Conservation (phyloP, 2,113 vertebrate genomes). For the Spea multiplicata region DNA sequence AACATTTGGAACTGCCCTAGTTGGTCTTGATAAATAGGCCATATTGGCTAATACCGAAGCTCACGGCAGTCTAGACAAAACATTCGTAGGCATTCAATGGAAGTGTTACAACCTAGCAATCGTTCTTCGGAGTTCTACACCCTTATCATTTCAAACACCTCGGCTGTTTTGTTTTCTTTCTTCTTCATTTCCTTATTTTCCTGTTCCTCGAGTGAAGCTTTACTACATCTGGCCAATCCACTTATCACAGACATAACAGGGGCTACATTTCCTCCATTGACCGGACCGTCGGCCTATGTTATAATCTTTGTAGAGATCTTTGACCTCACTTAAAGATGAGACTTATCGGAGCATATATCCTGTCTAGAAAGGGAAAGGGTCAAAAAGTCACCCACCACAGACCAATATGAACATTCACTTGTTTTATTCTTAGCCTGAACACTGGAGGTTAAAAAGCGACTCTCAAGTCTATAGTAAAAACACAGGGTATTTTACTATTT, state of each 20-base stretch:
- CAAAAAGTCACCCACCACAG: not conserved
- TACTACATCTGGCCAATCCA: not conserved
- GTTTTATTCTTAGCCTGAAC: not conserved
- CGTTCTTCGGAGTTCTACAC: not conserved
- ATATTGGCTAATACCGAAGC: no score
- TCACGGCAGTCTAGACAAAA: no score
- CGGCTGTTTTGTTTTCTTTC: not conserved
- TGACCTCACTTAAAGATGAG: not conserved
- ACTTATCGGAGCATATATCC: not conserved
- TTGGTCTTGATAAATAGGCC: no score
- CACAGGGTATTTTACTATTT: no score
- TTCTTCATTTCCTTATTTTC: slow-evolving; percentile 8
- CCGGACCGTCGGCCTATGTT: not conserved
- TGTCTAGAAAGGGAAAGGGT: slow-evolving; percentile 1
- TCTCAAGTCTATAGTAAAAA: no score
- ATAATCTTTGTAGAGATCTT: not conserved
- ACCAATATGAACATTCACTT: not conserved
- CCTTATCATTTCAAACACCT: not conserved
- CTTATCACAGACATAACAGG: not conserved
- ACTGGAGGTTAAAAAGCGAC: no score
- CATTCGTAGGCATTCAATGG: no score
- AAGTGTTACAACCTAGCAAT: not conserved
- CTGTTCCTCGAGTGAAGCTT: not conserved
- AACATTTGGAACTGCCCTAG: no score
- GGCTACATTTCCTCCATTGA: not conserved